Base-by-base conservation (phyloP, 2,113 vertebrate species). In the Syngnathus typhle region DNA sequence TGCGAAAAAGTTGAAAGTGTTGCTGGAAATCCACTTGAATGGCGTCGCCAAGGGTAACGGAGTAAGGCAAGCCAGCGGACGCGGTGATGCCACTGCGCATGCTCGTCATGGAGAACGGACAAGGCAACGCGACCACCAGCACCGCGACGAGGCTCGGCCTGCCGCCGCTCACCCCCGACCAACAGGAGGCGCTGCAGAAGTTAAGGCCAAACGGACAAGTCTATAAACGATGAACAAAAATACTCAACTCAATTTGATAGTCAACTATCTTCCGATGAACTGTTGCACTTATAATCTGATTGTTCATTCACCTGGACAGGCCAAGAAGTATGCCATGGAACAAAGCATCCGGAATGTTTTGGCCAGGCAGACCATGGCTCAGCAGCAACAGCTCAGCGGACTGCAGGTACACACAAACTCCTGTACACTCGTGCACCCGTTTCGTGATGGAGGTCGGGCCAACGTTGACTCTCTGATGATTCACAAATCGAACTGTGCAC, bases 321-420 rank as follows among this genome's bases (percentile, higher is more conserved):
- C 97, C 73, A 99, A 99, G 95, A 99, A 99, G 86, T 99, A 99
- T 70, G 97, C 97, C 38, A 99, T 99, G 97, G 97, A 99, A 82
- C 97, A 99, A 90, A 99, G 97, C 82, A 99, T 99, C 92, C 98
- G 98, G 93, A 99, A 96, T 1, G 97, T 98, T 85, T 91, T 99
- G 90, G 96, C 98, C 90, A 98, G 98, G 79, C 97, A 99, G 91
- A 99, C 96, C 84, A 96, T 99, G 77, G 97, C 97, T 43, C 60
- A 61, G 60, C 55, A 58, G 52, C 44, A 99, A 83, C 97, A 99
- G 88, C 96, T 99, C 79, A 98, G 96, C 84, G 98, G 98, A 88
- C 91, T 98, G 64, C 96, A 99, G 97, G 96, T 98, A 83, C 75
- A 38, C 73, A 54, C 65, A 64, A 32, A 32, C 27, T 61, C 0